Evolutionary conservation across 2,113 vertebrate genomes (phyloP).

Genomic region (Cygnus buccinator): DNA sequence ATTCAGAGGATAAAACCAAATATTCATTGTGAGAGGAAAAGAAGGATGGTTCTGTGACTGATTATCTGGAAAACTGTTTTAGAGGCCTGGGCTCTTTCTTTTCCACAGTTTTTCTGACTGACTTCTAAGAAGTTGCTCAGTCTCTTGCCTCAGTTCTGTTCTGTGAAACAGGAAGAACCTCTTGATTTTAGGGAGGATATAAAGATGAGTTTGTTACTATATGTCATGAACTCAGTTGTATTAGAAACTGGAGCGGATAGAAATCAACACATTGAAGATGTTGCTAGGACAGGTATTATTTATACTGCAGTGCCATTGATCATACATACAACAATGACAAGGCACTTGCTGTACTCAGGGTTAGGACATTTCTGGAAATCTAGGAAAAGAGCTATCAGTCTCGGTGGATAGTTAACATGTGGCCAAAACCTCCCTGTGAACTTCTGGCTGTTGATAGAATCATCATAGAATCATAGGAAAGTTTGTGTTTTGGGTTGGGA

Average conservation of each 20-base stretch:
- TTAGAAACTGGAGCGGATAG: neutral
- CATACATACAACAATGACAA: neutral
- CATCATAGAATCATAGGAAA: too few species aligned
- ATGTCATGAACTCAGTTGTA: neutral
- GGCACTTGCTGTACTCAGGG: neutral
- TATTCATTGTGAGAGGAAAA: neutral
- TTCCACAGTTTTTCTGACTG: neutral
- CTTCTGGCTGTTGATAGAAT: neutral
- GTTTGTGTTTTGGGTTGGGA: too few species aligned
- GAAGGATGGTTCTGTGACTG: neutral
- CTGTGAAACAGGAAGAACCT: neutral
- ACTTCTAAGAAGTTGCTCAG: neutral
- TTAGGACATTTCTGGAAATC: neutral
- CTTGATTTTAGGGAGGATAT: neutral
- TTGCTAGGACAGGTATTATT: neutral
- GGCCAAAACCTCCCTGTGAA: accelerated
- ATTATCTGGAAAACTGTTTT: neutral
- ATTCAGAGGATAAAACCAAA: neutral
- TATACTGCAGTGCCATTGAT: neutral
- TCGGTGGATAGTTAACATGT: neutral
- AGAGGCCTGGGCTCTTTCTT: neutral
- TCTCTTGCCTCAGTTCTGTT: neutral
- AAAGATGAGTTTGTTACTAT: neutral
- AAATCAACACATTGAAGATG: neutral
- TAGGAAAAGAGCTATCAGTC: neutral